Evolutionary conservation across 2,113 vertebrate species (phyloP), one percentile per base, ranked within the genome.

Genomic region (Etheostoma cragini): DNA sequence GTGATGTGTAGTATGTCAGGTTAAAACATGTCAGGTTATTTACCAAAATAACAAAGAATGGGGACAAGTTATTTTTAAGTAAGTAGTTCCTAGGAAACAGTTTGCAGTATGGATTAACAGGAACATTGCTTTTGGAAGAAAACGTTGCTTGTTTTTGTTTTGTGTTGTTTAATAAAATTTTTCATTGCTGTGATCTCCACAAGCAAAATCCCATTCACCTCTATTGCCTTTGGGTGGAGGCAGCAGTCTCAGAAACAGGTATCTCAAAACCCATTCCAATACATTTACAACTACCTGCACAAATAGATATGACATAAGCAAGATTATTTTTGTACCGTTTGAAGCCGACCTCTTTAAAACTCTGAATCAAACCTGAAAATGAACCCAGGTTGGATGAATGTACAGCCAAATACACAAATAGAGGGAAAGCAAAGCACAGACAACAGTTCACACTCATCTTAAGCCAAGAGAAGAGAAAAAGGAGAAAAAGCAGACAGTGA

Each of bases 401-500:
- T 49, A 56, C 49, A 63, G 57, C 57, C 42, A 42, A 49, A 82
- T 19, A 52, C 60, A 45, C 6, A 50, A n/a, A 46, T 60, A 45
- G 14, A 50, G 0, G 17, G 57, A 79, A 21, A 62, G 15, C 16
- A 61, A 66, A 52, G 16, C 15, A 11, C 53, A 26, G 6, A 63
- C 73, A 14, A 33, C 42, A 56, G 30, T 8, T 45, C 30, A 54
- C 21, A 54, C 53, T 56, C 49, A n/a, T 3, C 26, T 38, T 17
- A 17, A 38, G 49, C 4, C 3, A 7, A 63, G 15, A 73, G 12
- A 47, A 38, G 16, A 60, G 46, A 21, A 49, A 46, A n/a, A 15
- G 35, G 64, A 66, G 38, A 67, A 24, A 30, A 11, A 21, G 12
- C 1, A 68, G 89, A 82, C 76, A 38, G 17, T 84, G 83, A 86